phyloP scores from a whole-genome alignment of 2,113 vertebrate genomes.

The Cairina moschata region DNA sequence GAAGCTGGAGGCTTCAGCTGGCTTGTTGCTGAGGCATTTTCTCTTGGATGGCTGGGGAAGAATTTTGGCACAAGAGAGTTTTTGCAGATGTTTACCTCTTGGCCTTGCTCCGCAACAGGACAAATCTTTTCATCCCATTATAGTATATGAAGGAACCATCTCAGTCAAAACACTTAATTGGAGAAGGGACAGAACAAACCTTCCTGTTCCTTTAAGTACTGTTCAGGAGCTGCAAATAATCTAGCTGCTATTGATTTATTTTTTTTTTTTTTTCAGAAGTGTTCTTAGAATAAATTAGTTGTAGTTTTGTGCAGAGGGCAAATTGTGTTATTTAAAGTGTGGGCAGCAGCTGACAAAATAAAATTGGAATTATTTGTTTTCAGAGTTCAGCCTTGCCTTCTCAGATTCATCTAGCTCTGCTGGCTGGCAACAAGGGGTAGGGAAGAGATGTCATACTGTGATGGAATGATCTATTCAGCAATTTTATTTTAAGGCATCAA shows the following conservation, averaged over 20 bases:
- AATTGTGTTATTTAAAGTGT: constrained; percentile 25
- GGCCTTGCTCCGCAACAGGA: constrained; percentile 73
- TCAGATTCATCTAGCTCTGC: neutral
- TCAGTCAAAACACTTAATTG: constrained; percentile 7
- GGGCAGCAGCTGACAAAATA: constrained; percentile 17
- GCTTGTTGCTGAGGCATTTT: constrained; percentile 75
- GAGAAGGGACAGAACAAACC: neutral
- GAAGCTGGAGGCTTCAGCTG: constrained; percentile 38
- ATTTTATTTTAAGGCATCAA: neutral
- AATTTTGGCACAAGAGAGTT: constrained; percentile 67
- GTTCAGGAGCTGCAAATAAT: neutral
- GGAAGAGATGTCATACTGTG: neutral
- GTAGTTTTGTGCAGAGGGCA: neutral
- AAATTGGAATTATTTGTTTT: constrained; percentile 27
- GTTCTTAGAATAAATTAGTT: constrained; percentile 41
- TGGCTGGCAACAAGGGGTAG: neutral
- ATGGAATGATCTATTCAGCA: neutral
- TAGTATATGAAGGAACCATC: constrained; percentile 5
- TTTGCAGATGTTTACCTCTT: constrained; percentile 77
- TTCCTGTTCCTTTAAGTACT: neutral
- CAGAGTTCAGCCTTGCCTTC: constrained; percentile 15
- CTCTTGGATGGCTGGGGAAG: constrained; percentile 35
- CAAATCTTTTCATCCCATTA: constrained; percentile 77
- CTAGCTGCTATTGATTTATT: neutral
- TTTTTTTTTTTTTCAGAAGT: neutral